phyloP scores from a whole-genome alignment of 2,888 invertebrate species.

The Xylocampa areola region DNA sequence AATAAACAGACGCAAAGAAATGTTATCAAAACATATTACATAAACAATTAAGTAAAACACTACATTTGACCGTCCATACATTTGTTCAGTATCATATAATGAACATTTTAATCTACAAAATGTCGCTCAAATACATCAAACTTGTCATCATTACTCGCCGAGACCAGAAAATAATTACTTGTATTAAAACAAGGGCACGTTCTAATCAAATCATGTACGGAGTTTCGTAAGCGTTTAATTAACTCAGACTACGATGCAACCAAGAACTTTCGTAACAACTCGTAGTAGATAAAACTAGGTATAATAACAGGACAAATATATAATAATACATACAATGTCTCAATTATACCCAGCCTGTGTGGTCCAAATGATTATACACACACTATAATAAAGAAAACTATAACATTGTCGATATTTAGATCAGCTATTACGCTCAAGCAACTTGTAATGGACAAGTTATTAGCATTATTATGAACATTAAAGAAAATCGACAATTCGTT shows the following conservation, averaged over 20 bases:
- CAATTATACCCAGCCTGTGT: constrained; percentile 84
- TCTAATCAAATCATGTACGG: constrained; percentile 68
- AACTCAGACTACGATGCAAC: constrained; percentile 61
- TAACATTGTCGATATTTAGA: constrained; percentile 83
- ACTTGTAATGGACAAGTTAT: constrained; percentile 84
- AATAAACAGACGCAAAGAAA: neutral
- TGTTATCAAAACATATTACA: constrained; percentile 40
- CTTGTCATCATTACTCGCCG: constrained; percentile 70
- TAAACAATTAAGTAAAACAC: constrained; percentile 35
- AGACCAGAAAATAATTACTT: constrained; percentile 77
- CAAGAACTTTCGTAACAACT: constrained; percentile 65
- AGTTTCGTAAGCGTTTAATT: constrained; percentile 69
- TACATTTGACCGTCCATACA: constrained; percentile 30
- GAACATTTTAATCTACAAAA: constrained; percentile 65
- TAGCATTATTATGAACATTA: constrained; percentile 80
- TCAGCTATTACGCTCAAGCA: constrained; percentile 83
- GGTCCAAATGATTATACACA: constrained; percentile 82
- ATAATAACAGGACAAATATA: constrained; percentile 71
- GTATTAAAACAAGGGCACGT: constrained; percentile 78
- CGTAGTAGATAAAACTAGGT: constrained; percentile 63
- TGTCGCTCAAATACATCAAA: constrained; percentile 66
- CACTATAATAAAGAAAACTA: constrained; percentile 77
- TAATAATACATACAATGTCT: constrained; percentile 83
- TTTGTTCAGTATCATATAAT: constrained; percentile 50
- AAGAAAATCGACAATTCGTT: constrained; percentile 78